A percentile compares a stretch with the other conserved stretches of the same genome.
Evolutionary conservation across 2,888 invertebrate genomes (phyloP).

Genomic region (Idaea biselata): DNA sequence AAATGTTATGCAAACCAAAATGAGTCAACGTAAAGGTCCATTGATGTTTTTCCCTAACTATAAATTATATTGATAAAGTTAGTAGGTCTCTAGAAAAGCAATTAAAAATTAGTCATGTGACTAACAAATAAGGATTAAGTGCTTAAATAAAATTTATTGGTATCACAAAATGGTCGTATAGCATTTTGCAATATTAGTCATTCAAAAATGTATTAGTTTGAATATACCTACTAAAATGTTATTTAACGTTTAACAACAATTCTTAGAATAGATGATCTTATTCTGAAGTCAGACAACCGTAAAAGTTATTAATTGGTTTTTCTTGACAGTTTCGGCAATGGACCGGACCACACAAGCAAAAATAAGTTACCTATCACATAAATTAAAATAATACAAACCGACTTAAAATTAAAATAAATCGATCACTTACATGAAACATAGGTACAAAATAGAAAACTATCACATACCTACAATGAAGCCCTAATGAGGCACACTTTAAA

Average conservation of each 20-base stretch:
- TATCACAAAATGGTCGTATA: slow-evolving; percentile 7
- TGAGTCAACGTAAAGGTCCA: not conserved
- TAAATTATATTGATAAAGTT: not conserved
- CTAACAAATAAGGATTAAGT: slow-evolving; percentile 15
- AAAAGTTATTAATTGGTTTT: not conserved
- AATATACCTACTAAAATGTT: slow-evolving; percentile 18
- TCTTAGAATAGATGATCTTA: slow-evolving; percentile 26
- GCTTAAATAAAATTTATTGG: slow-evolving; percentile 10
- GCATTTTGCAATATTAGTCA: slow-evolving; percentile 27
- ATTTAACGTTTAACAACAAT: slow-evolving; percentile 18
- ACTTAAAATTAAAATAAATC: no score
- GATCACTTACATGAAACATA: no score
- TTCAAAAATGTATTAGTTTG: slow-evolving; percentile 13
- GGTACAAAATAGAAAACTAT: no score
- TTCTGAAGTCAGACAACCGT: not conserved
- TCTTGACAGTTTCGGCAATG: not conserved
- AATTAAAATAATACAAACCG: no score
- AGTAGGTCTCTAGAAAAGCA: slow-evolving; percentile 25
- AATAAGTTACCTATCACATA: no score
- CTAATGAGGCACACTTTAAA: no score
- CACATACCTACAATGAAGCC: no score
- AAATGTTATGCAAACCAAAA: not conserved
- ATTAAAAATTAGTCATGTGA: slow-evolving; percentile 18
- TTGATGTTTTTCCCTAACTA: not conserved
- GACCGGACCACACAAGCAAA: no score